Percentiles rank a stretch among this genome's conserved stretches.
phyloP scores from a whole-genome alignment of 1,140 invertebrate genomes.

The Drosophila ercepeae region DNA sequence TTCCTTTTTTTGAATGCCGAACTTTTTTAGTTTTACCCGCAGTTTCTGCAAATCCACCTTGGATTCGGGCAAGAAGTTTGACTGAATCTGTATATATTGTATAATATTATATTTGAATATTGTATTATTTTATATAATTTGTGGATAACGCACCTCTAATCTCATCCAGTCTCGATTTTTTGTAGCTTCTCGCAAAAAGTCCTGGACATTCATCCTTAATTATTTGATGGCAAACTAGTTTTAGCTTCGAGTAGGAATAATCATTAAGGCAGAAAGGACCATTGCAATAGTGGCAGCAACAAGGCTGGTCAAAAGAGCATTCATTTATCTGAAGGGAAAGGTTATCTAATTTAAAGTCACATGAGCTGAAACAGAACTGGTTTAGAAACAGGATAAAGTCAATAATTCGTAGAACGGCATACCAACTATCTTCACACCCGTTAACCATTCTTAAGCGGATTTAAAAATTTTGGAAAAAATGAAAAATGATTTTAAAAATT shows the following conservation, averaged over 20 bases:
- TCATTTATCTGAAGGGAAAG: not conserved
- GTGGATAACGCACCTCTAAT: not conserved
- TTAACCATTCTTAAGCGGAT: not conserved
- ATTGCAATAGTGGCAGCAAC: not conserved
- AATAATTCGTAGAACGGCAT: not conserved
- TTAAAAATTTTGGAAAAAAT: not conserved
- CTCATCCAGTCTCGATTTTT: not conserved
- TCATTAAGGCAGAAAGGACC: not conserved
- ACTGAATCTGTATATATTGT: not conserved
- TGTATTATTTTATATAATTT: not conserved
- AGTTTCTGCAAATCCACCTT: not conserved
- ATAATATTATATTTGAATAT: not conserved
- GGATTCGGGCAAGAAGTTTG: not conserved
- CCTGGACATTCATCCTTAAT: not conserved
- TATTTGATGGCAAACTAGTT: not conserved
- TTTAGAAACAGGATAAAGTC: not conserved
- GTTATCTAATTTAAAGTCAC: not conserved
- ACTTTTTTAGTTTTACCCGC: not conserved
- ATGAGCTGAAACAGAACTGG: not conserved
- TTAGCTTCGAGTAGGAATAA: not conserved
- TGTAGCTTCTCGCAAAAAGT: not conserved
- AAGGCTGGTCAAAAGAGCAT: not conserved
- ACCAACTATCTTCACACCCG: not conserved
- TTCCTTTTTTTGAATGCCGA: not conserved
- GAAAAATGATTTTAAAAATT: not conserved